Evolutionary conservation across 2,888 invertebrate genomes (phyloP).

Genomic region (Lithophane socia): DNA sequence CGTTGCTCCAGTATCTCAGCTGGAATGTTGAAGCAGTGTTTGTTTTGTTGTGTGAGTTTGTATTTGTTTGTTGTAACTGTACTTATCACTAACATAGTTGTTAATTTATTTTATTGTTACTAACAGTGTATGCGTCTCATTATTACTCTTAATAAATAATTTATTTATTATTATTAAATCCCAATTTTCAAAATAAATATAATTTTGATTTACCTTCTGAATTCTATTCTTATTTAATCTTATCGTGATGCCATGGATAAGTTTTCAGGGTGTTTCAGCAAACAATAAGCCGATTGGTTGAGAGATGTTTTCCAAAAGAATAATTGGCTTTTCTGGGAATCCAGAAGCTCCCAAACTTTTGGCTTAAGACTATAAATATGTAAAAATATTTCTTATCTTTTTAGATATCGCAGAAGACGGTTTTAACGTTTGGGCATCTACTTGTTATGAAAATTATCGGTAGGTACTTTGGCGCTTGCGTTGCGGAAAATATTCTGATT

Average conservation of each 20-base stretch:
- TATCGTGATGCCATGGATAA: no score
- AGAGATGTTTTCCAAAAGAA: not conserved
- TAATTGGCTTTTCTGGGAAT: conserved; percentile 17
- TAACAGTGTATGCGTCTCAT: no score
- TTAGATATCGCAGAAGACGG: not conserved
- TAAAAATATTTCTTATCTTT: not conserved
- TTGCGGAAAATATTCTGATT: not conserved
- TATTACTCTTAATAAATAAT: not conserved
- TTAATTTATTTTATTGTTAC: no score
- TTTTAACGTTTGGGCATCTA: not conserved
- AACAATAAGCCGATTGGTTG: not conserved
- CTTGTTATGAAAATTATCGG: not conserved
- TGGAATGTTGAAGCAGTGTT: no score
- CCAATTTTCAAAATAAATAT: no score
- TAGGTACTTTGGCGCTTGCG: not conserved
- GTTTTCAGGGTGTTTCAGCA: conserved; percentile 1
- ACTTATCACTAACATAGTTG: no score
- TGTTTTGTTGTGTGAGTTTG: no score
- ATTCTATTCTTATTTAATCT: no score
- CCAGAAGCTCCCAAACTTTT: not conserved
- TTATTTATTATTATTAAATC: no score
- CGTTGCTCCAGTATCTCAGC: no score
- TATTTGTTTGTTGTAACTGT: no score
- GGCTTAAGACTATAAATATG: not conserved
- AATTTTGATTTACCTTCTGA: no score